Evolutionary conservation across 2,113 vertebrate genomes (phyloP).

Genomic region (Myrmecobius fasciatus): DNA sequence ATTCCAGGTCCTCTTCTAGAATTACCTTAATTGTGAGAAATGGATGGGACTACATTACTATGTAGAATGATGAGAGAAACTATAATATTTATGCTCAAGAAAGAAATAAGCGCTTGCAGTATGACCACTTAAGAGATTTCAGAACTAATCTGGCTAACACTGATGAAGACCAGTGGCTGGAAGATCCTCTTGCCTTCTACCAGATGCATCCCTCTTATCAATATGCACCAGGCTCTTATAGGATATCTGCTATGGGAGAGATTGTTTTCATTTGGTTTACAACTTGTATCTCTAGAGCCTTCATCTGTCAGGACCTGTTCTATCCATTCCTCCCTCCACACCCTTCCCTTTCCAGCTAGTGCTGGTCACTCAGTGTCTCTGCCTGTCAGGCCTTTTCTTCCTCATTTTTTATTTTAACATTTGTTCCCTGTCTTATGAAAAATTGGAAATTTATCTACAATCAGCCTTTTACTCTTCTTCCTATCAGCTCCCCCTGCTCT

Average conservation of each 20-base stretch:
- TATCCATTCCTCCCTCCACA: fast-evolving
- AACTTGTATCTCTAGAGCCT: background rate
- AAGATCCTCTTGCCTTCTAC: background rate
- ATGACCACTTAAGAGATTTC: background rate
- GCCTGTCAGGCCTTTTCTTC: background rate
- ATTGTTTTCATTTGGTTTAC: background rate
- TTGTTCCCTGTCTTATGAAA: conserved; percentile 49
- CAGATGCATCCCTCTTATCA: background rate
- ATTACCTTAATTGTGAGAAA: background rate
- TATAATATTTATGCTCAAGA: background rate
- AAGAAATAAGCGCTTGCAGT: background rate
- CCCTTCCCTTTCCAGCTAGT: fast-evolving
- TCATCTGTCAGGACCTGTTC: fast-evolving
- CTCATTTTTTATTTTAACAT: conserved; percentile 53
- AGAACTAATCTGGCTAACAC: background rate
- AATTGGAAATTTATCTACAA: conserved; percentile 57
- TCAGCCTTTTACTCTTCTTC: conserved; percentile 12
- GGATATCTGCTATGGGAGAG: background rate
- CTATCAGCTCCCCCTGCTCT: background rate
- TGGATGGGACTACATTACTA: background rate
- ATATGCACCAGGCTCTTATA: background rate
- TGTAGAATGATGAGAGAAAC: background rate
- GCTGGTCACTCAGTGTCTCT: background rate
- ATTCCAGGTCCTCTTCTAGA: background rate
- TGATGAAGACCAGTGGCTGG: background rate